Evolutionary conservation across 1,140 invertebrate genomes (phyloP), one percentile per base, ranked within the genome.

Genomic region (Rhagoletis pomonella): DNA sequence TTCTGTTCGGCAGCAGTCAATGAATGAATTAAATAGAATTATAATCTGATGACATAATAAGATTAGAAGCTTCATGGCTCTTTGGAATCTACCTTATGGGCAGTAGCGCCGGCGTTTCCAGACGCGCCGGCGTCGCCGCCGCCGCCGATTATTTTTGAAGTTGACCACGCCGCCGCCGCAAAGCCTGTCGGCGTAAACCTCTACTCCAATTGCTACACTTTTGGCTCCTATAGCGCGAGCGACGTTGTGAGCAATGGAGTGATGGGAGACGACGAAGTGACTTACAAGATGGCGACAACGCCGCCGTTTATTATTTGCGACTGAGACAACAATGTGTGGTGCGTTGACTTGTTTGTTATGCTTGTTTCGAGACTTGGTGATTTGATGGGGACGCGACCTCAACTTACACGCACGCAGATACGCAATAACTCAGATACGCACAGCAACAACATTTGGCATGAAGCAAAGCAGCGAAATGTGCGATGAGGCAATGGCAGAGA

Each of bases 251-350:
- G n/a, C n/a, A n/a, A n/a, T n/a, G n/a, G n/a, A 81, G 50, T 81
- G 47, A 81, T 42, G 60, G 10, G 17, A n/a, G n/a, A n/a, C n/a
- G 47, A 47, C 73, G 47, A 73, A 73, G 39, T 47, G 39, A 58
- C 73, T 81, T 58, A 81, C 73, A 81, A 81, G 69, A 81, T 81
- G 73, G 73, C 73, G 73, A 50, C 44, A 67, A 3, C 47, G 50
- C 17, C 73, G 17, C 50, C 47, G 47, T 29, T 55, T 50, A 81
- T 55, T 55, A 9, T 55, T 58, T 17, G 5, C 55, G 73, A 58
- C 73, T 81, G 73, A 81, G 73, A 81, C 6, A 47, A 10, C 73
- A 19, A 7, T 58, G 47, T 50, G n/a, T 4, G 50, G 47, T 81
- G 47, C 44, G 73, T 81, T 81, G n/a, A 42, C 44, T 14, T 73